phyloP scores from a whole-genome alignment of 2,888 invertebrate species.

The Myopa tessellatipennis region DNA sequence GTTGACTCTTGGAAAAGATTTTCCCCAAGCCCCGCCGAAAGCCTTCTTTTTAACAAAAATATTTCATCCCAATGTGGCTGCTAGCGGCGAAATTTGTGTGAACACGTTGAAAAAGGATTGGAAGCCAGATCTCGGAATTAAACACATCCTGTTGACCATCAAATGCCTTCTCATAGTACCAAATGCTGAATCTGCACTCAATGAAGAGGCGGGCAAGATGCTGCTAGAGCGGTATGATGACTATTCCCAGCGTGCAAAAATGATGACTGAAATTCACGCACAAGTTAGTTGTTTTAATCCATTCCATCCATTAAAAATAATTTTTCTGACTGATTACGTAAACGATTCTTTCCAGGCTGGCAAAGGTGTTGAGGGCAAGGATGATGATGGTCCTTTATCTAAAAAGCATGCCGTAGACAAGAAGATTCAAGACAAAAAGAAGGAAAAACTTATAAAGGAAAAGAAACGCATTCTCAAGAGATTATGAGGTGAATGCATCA shows the following conservation, averaged over 20 bases:
- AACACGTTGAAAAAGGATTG: constrained; percentile 96
- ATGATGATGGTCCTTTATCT: constrained; percentile 78
- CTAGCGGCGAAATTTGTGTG: constrained; percentile 95
- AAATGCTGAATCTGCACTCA: constrained; percentile 96
- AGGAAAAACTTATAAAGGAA: constrained; percentile 77
- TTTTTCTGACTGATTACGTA: background rate
- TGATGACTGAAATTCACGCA: constrained; percentile 94
- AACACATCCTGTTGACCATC: constrained; percentile 91
- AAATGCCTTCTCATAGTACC: constrained; percentile 96
- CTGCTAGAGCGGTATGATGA: constrained; percentile 92
- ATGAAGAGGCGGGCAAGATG: constrained; percentile 96
- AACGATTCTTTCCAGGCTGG: constrained; percentile 65
- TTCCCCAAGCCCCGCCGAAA: constrained; percentile 92
- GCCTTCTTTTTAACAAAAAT: constrained; percentile 94
- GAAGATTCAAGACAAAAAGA: constrained; percentile 79
- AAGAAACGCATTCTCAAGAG: constrained; percentile 87
- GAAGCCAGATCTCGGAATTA: constrained; percentile 94
- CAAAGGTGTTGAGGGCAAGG: constrained; percentile 67
- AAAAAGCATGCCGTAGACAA: constrained; percentile 89
- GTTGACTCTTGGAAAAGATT: constrained; percentile 90
- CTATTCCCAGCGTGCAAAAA: constrained; percentile 87
- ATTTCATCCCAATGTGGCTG: constrained; percentile 96
- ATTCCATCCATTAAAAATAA: background rate
- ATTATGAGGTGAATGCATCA: constrained; percentile 74
- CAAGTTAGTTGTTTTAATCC: constrained; percentile 69